phyloP scores from a whole-genome alignment of 2,888 invertebrate genomes.

The Drosophila diplacantha region DNA sequence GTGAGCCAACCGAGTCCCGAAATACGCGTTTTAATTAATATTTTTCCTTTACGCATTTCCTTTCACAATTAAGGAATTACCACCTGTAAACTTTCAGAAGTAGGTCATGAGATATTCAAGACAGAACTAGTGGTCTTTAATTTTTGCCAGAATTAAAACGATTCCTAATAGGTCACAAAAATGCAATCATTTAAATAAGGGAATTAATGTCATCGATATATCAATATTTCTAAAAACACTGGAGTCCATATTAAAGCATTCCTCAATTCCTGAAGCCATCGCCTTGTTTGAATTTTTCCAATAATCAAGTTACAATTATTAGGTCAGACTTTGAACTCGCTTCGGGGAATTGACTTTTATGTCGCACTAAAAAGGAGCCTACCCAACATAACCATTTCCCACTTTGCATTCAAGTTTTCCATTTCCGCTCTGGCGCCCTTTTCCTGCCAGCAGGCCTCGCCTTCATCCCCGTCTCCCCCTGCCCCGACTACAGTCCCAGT shows the following conservation, averaged over 20 bases:
- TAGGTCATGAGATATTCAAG: neutral
- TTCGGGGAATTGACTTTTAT: constrained; percentile 30
- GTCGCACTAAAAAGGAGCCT: constrained; percentile 10
- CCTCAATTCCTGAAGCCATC: neutral
- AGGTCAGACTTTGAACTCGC: constrained; percentile 34
- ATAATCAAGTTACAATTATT: constrained; percentile 32
- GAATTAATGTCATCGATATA: neutral
- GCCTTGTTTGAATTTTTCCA: constrained; percentile 6
- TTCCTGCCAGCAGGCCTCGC: constrained; percentile 29
- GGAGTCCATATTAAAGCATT: neutral
- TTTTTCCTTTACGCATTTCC: neutral
- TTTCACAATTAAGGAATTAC: neutral
- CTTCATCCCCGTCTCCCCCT: neutral
- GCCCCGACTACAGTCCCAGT: constrained; percentile 46
- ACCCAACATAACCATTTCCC: constrained; percentile 24
- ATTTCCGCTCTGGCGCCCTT: constrained; percentile 40
- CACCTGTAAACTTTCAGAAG: neutral
- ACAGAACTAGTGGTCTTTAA: neutral
- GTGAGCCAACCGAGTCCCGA: constrained; percentile 17
- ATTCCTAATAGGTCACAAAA: no score
- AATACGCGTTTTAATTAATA: constrained; percentile 26
- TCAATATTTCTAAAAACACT: no score
- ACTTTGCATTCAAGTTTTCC: constrained; percentile 37
- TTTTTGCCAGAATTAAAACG: neutral
- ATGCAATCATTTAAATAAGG: neutral